Base-by-base conservation (phyloP, 2,888 invertebrate species). In the Ommatoiulus sabulosus region DNA sequence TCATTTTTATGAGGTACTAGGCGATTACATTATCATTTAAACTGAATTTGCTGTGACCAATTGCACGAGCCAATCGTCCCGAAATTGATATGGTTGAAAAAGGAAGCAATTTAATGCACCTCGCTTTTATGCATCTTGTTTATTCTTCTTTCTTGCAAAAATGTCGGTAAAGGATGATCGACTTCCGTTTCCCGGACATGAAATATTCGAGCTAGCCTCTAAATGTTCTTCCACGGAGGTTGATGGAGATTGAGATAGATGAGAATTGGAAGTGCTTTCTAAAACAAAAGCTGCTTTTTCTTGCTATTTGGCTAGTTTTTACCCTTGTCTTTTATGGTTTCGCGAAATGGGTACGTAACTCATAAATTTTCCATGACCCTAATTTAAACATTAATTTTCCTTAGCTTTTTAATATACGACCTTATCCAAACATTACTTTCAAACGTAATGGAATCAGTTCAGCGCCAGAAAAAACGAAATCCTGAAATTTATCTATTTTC, bases 281-380 rank as follows among this genome's bases (percentile, higher is more conserved):
- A 80, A 80, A 80, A 80, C 80, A 80, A 80, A 80, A 80, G 80
- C 80, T 80, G 80, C 80, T 80, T 80, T 80, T 80, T 80, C 80
- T 35, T 80, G 80, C 80, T 80, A 80, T 80, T 80, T 80, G 80
- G 80, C 35, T 80, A 80, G 80, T 80, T 80, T 80, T 80, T 80
- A 80, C 80, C 80, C 80, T 80, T 80, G 52, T 52, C 80, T 80
- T 80, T 80, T 80, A 80, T 80, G 80, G 80, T 80, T 80, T 80
- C 35, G 35, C 80, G 35, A 80, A 80, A 80, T 80, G 80, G 80
- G 35, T 80, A 80, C 35, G 80, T 80, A 80, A 80, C 80, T 80
- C 80, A 80, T 80, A 80, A 80, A 80, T 80, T 80, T 80, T 35
- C 80, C 80, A 80, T 80, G 80, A 80, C 80, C 80, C 80, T 80